These are phyloP conservation scores for Syngnathoides biaculeatus DNA, from an alignment of 2,113 vertebrate genomes.

Conservation along the genomic window DNA sequence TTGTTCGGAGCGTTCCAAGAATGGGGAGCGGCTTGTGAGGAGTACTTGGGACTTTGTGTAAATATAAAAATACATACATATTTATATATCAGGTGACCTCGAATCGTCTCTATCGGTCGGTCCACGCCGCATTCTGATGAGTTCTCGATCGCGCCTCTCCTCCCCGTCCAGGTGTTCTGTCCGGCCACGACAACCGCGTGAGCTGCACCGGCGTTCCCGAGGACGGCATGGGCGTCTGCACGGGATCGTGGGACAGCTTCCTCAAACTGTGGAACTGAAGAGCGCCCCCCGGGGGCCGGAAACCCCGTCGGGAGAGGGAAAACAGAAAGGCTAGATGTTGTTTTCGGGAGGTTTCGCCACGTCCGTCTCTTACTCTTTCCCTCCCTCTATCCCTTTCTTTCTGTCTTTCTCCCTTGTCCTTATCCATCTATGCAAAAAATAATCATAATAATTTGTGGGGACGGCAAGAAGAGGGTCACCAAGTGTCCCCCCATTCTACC, in stretches of 20 bases:
- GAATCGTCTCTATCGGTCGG: too few species aligned
- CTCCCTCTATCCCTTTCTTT: too few species aligned
- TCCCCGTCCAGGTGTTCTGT: conserved; percentile 81
- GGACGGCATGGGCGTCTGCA: conserved; percentile 96
- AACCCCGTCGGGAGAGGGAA: not conserved
- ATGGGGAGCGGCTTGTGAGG: too few species aligned
- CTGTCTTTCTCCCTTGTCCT: conserved; percentile 33
- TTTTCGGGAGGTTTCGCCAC: not conserved
- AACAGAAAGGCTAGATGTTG: not conserved
- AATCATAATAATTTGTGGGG: not conserved
- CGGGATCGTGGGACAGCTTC: conserved; percentile 99
- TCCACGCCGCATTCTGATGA: too few species aligned
- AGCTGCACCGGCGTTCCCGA: conserved; percentile 93
- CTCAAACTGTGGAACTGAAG: conserved; percentile 82
- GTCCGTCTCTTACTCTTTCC: too few species aligned
- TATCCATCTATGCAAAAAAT: conserved; percentile 40
- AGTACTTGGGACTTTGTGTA: too few species aligned
- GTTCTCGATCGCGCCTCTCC: too few species aligned
- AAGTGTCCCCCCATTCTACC: conserved; percentile 9
- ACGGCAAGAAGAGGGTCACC: conserved; percentile 2
- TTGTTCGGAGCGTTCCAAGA: too few species aligned
- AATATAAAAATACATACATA: too few species aligned
- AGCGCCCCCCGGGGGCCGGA: not conserved
- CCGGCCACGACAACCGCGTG: conserved; percentile 97
- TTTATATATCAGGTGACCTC: too few species aligned